Evolutionary conservation across 2,797 vertebrate genomes (phyloP).

Genomic region (Ctenosaura bakeri): DNA sequence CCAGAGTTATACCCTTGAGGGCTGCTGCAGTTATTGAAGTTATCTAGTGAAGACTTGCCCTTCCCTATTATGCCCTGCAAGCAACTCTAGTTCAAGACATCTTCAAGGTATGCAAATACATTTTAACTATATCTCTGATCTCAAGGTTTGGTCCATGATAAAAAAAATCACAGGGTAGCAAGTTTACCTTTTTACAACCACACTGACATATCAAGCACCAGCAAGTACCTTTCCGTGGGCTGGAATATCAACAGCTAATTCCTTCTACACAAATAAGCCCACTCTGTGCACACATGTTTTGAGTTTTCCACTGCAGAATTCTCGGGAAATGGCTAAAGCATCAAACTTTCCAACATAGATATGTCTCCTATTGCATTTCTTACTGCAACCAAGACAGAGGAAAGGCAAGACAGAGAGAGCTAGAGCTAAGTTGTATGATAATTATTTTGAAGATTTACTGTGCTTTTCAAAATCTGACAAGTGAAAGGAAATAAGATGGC

Average conservation of each 20-base stretch:
- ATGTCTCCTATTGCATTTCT: not conserved
- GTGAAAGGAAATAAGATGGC: not conserved
- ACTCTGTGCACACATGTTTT: not conserved
- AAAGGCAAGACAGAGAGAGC: not conserved
- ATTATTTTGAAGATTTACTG: not conserved
- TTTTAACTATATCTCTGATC: slow-evolving; percentile 3
- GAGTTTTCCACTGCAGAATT: not conserved
- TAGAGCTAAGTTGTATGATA: not conserved
- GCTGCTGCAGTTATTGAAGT: not conserved
- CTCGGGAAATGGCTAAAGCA: not conserved
- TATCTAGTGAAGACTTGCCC: not conserved
- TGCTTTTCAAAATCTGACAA: not conserved
- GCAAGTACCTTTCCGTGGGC: not conserved
- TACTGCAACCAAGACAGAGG: not conserved
- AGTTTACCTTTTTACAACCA: not conserved
- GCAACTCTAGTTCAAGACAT: not conserved
- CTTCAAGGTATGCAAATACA: slow-evolving; percentile 3
- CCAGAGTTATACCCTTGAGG: not conserved
- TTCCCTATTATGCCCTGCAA: not conserved
- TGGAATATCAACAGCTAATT: not conserved
- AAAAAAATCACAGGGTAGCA: not conserved
- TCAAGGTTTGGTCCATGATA: not conserved
- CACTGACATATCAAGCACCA: not conserved
- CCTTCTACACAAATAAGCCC: not conserved
- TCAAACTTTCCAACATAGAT: not conserved